Evolutionary conservation across 2,888 invertebrate species (phyloP), one percentile per base, ranked within the genome.

Genomic region (Ormia ochracea): DNA sequence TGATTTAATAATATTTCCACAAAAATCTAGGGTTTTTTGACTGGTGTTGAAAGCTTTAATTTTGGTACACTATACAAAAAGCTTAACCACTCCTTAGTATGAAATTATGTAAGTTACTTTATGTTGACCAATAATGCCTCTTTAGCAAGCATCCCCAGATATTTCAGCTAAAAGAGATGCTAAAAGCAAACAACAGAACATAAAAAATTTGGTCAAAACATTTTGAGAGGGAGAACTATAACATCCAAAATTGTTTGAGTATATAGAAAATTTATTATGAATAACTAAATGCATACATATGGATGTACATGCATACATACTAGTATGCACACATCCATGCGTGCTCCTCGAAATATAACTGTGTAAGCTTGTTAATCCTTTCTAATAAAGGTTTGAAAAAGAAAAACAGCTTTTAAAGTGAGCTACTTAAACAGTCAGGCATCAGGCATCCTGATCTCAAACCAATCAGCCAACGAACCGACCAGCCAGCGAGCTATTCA

Each of bases 1-100:
- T 38, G 21, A 17, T 61, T 63, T 52, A 56, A 61, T 52, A 21
- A 45, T 43, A 66, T 59, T 59, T 66, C 10, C 65, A 52, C 52
- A 59, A 68, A 76, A 73, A 80, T 80, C 80, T 80, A 68, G 80
- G 80, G 63, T 76, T 75, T 70, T 72, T 79, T 61, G 65, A 48
- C 19, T 59, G 36, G 38, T 38, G 21, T 28, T 31, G 73, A 80
- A 80, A 80, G 80, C 80, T 80, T 73, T 63, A 1, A 52, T 68
- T 54, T 76, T 36, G 73, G 50, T 66, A 74, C 58, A 66, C 41
- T 17, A 70, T 33, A 48, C n/a, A 56, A 38, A 66, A 77, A 68
- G 72, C 80, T 72, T 72, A 80, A 80, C 80, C 80, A 80, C 80
- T 80, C 80, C 80, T 75, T 76, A 72, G 76, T 73, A 72, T 38